Evolutionary conservation across 2,888 invertebrate genomes (phyloP).

Genomic region (Ophioninae sp.): DNA sequence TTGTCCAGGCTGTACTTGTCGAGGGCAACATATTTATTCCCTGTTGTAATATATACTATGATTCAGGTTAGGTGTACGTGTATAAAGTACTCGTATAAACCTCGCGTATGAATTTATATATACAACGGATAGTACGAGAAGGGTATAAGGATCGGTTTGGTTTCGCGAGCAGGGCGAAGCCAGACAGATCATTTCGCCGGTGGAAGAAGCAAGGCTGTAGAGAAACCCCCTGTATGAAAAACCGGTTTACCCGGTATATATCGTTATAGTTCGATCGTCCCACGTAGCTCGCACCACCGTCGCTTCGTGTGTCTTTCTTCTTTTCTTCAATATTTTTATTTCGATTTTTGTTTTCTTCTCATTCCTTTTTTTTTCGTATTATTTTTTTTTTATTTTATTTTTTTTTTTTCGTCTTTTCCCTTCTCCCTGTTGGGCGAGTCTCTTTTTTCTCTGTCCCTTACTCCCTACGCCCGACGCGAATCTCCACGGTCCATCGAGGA

Average conservation of each 20-base stretch:
- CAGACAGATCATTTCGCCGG: slow-evolving; percentile 74
- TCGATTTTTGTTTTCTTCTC: slow-evolving; percentile 1
- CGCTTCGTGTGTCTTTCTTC: slow-evolving; percentile 51
- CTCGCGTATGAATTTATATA: slow-evolving; percentile 8
- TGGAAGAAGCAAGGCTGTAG: slow-evolving; percentile 67
- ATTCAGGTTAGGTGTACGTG: slow-evolving; percentile 1
- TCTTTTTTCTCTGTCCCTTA: slow-evolving; percentile 42
- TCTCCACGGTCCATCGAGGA: slow-evolving; percentile 28
- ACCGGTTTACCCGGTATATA: slow-evolving; percentile 71
- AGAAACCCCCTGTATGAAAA: slow-evolving; percentile 68
- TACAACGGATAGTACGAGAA: slow-evolving; percentile 18
- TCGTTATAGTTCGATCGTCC: slow-evolving; percentile 33
- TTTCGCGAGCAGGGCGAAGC: slow-evolving; percentile 64
- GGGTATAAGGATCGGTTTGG: slow-evolving; percentile 52
- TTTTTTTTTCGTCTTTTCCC: slow-evolving; percentile 47
- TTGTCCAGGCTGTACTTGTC: slow-evolving; percentile 18
- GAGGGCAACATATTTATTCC: slow-evolving; percentile 5
- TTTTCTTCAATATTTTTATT: slow-evolving; percentile 56
- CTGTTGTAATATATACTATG: background rate
- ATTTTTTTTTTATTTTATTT: no score
- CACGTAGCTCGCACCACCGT: slow-evolving; percentile 59
- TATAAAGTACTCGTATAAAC: background rate
- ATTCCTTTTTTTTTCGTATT: no score
- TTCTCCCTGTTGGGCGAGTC: slow-evolving; percentile 28
- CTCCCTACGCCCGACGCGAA: slow-evolving; percentile 28